These are phyloP conservation scores for Siniperca scherzeri DNA, from an alignment of 2,797 vertebrate genomes.

Conservation along the genomic window DNA sequence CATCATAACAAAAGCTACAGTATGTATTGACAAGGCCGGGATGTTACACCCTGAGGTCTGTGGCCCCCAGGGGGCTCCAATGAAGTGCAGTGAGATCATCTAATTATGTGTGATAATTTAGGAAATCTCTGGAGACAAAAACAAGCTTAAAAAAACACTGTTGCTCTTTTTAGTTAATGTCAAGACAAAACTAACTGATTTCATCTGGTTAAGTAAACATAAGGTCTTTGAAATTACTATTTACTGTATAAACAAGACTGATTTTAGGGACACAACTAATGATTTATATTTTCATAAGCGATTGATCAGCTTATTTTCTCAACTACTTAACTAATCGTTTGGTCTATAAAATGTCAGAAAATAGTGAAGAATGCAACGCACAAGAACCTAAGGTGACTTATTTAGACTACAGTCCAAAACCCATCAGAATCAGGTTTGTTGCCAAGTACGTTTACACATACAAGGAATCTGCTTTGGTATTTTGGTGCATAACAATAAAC, in stretches of 20 bases:
- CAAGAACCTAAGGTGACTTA: too few relatives aligned
- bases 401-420: not conserved
- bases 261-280: not conserved
- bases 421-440: too few relatives aligned
- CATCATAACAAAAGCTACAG: constrained; percentile 44
- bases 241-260: not conserved
- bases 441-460: too few relatives aligned
- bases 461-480: too few relatives aligned
- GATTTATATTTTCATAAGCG: not conserved
- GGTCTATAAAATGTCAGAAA: not conserved
- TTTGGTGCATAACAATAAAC: too few relatives aligned
- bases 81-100: constrained; percentile 51
- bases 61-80: constrained; percentile 19
- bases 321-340: not conserved
- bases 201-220: not conserved
- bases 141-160: constrained; percentile 22
- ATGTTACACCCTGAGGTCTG: constrained; percentile 40
- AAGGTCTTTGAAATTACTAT: not conserved
- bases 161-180: constrained; percentile 12
- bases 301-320: not conserved
- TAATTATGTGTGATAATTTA: constrained; percentile 57
- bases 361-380: not conserved
- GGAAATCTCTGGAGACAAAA: constrained; percentile 47
- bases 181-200: constrained; percentile 18
- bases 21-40: constrained; percentile 43